Conservation (phyloP, 1,140 invertebrate species). For the Homalodisca vitripennis region DNA sequence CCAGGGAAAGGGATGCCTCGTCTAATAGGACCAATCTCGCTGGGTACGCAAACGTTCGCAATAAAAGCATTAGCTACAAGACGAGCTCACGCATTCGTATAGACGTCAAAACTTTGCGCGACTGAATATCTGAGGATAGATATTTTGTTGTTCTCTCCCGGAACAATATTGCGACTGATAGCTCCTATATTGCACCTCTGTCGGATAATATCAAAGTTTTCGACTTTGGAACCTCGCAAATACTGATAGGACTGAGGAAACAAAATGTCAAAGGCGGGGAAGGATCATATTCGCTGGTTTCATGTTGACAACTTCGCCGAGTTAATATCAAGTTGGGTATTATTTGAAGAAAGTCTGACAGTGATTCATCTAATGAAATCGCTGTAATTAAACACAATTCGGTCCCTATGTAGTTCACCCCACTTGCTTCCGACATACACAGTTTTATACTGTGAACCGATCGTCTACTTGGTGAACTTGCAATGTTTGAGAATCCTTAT, state of each 20-base stretch:
- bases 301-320: conserved; percentile 19
- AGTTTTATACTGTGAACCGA: too few species aligned
- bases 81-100: conserved; percentile 5
- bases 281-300: conserved; percentile 14
- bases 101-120: conserved; percentile 12
- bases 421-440: too few species aligned
- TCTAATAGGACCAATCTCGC: too few species aligned
- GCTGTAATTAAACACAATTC: conserved; percentile 22
- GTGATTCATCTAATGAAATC: conserved; percentile 21
- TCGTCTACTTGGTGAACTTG: too few species aligned
- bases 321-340: conserved; percentile 25
- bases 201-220: conserved; percentile 27
- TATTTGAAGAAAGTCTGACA: conserved; percentile 24
- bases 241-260: background rate
- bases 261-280: conserved; percentile 22
- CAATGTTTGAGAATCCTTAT: too few species aligned
- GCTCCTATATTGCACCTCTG: conserved; percentile 14
- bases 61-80: background rate
- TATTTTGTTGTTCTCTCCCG: background rate
- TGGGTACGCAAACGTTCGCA: background rate
- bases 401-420: too few species aligned
- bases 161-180: conserved; percentile 21
- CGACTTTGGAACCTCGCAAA: conserved; percentile 6
- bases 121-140: conserved; percentile 7
- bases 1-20: too few species aligned